Evolutionary conservation across 2,888 invertebrate species (phyloP), one percentile per base, ranked within the genome.

Genomic region (Thysanoteuthis rhombus): DNA sequence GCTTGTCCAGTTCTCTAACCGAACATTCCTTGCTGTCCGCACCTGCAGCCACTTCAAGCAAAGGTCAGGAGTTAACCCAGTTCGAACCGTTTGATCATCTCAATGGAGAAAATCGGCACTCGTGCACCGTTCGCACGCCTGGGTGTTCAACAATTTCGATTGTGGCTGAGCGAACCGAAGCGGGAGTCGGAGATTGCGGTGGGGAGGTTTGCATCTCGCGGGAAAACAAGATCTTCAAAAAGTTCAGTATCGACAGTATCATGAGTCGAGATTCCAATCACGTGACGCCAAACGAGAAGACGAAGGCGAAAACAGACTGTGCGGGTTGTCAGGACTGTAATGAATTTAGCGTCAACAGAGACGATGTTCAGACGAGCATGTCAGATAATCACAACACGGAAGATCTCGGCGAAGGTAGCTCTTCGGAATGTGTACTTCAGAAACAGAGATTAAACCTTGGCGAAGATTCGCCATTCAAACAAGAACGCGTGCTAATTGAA

Each of bases 401-500:
- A 36, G 75, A 75, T 75, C 75, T n/a, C n/a, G n/a, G 75, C n/a
- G 75, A 75, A 16, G 75, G 75, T 75, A 16, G n/a, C 16, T 36
- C 75, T 36, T 36, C 75, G n/a, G 75, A 75, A 1, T 36, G n/a
- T 16, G 5, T n/a, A 75, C n/a, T n/a, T n/a, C 94, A 94, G 75
- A 94, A 95, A 42, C 75, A 94, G 36, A 94, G 93, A 92, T 93
- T 93, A 1, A 93, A 93, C 36, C 93, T 93, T 16, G 93, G 93
- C 22, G 93, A 93, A 40, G 93, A 93, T 36, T 93, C 32, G n/a
- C 36, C 36, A 89, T 32, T 75, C 42, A n/a, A 25, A n/a, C 40
- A 52, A 47, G 92, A 92, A 25, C 42, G 47, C n/a, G 32, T 40
- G 22, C 58, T 40, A 40, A 32, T 8, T 19, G 93, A 94, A 28